Evolutionary conservation across 2,113 vertebrate genomes (phyloP).

Genomic region (Sula dactylatra): DNA sequence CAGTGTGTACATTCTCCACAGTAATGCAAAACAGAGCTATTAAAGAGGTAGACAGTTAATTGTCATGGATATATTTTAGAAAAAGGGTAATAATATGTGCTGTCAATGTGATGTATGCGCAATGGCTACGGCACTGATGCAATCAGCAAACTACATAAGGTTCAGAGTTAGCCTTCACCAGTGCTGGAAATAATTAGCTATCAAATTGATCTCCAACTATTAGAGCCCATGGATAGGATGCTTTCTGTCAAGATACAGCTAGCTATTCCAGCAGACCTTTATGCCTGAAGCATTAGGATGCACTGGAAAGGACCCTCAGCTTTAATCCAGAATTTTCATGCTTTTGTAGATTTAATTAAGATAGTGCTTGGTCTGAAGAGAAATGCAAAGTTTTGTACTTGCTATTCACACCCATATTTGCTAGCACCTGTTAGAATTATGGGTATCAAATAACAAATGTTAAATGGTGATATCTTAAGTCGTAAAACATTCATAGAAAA

Average conservation of each 20-base stretch:
- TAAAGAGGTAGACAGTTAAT: slow-evolving; percentile 17
- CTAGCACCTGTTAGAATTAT: background rate
- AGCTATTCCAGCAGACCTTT: background rate
- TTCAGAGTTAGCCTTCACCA: background rate
- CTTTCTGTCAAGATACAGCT: background rate
- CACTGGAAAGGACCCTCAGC: background rate
- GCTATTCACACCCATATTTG: background rate
- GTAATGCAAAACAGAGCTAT: background rate
- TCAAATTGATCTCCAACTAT: background rate
- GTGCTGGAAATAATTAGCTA: background rate
- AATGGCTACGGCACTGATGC: background rate
- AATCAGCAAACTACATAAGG: background rate
- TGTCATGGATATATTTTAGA: background rate
- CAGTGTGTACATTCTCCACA: background rate
- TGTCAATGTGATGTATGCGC: background rate
- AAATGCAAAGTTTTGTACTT: background rate
- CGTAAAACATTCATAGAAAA: background rate
- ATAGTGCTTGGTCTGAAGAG: background rate
- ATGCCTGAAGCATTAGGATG: background rate
- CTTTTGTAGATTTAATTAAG: slow-evolving; percentile 14
- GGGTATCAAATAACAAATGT: background rate
- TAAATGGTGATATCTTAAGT: background rate
- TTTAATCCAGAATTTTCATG: background rate
- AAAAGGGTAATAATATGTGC: slow-evolving; percentile 8
- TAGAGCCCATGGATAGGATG: background rate